Percentiles rank a stretch among this genome's conserved stretches.
phyloP scores from a whole-genome alignment of 2,797 vertebrate species.

The Gymnothorax reevesii region DNA sequence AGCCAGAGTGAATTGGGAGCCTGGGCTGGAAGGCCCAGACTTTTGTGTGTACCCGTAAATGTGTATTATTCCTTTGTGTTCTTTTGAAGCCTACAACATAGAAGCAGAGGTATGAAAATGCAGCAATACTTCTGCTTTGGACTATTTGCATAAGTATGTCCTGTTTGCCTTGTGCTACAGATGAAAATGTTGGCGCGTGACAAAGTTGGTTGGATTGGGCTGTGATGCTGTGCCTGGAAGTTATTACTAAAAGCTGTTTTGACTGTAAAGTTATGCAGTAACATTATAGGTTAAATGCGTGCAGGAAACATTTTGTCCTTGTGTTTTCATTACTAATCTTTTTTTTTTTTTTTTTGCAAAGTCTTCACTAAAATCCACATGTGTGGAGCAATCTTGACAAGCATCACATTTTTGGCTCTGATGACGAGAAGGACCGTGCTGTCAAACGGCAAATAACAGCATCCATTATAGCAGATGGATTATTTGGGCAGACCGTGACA shows the following conservation, averaged over 20 bases:
- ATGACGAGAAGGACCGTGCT: not conserved
- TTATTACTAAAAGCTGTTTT: not conserved
- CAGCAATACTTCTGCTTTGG: not conserved
- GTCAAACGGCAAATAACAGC: not conserved
- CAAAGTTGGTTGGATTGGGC: not conserved
- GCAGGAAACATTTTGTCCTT: not conserved
- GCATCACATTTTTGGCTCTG: not conserved
- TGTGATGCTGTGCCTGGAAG: not conserved
- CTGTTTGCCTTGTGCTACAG: slow-evolving; percentile 24
- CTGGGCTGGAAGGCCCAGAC: not conserved
- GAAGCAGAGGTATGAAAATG: not conserved
- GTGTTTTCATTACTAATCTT: not conserved
- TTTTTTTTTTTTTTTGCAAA: not conserved
- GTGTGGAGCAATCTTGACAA: not conserved
- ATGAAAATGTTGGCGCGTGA: not conserved
- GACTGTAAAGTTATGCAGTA: not conserved
- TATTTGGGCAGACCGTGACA: not conserved
- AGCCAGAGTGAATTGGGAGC: slow-evolving; percentile 21
- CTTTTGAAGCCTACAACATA: slow-evolving; percentile 18
- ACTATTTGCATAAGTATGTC: slow-evolving; percentile 30
- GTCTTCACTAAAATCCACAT: not conserved
- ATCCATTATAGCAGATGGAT: not conserved
- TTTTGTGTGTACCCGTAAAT: slow-evolving; percentile 9
- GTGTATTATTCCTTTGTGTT: not conserved
- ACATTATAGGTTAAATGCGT: slow-evolving; percentile 1